Evolutionary conservation across 1,140 invertebrate species (phyloP).

Genomic region (Cheumatopsyche charites): DNA sequence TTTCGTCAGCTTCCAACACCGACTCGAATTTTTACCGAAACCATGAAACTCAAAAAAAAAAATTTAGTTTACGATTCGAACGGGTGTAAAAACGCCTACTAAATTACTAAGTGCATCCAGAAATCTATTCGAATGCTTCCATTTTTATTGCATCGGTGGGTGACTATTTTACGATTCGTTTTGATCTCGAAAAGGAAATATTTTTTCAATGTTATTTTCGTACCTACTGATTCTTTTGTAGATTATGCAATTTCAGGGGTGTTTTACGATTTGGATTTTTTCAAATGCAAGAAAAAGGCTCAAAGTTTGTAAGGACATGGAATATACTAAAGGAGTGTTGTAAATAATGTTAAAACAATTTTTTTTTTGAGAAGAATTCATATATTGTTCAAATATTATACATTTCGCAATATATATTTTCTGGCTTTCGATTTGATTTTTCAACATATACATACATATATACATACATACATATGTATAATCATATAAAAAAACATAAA

Average conservation of each 20-base stretch:
- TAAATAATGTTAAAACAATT: not conserved
- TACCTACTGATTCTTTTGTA: not conserved
- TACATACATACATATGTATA: no score
- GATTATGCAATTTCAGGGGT: not conserved
- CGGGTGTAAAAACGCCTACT: not conserved
- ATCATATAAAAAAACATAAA: no score
- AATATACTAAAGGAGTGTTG: not conserved
- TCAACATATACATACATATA: no score
- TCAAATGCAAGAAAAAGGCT: not conserved
- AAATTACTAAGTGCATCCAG: not conserved
- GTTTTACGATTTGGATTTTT: not conserved
- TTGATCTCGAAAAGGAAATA: not conserved
- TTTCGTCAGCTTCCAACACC: no score
- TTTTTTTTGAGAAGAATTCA: not conserved
- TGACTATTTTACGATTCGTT: conserved; percentile 15
- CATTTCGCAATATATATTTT: no score
- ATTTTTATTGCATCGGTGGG: conserved; percentile 12
- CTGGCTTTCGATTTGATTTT: no score
- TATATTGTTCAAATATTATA: not conserved
- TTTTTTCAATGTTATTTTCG: not conserved
- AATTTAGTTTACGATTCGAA: not conserved
- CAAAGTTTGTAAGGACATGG: not conserved
- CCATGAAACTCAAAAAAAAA: not conserved
- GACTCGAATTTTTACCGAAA: not conserved
- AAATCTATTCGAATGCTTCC: not conserved